Percentiles rank a stretch among this genome's conserved stretches.
Evolutionary conservation across 2,113 vertebrate species (phyloP).

Genomic region (Engraulis encrasicolus): DNA sequence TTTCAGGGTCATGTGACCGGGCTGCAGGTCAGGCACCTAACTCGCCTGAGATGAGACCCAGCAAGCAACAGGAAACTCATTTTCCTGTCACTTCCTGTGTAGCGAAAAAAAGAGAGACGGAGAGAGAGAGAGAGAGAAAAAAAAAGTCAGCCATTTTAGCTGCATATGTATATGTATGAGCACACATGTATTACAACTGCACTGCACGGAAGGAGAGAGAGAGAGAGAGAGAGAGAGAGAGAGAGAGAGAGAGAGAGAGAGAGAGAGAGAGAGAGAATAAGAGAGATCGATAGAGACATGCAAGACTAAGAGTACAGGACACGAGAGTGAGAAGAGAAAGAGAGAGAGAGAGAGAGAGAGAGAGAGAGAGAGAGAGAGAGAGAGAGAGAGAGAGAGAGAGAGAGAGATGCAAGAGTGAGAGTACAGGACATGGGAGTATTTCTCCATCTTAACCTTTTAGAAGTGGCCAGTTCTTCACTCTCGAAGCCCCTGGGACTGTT

Average conservation of each 20-base stretch:
- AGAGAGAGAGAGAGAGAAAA: no score
- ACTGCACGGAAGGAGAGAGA: no score
- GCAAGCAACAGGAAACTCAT: conserved; percentile 30
- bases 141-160: not conserved
- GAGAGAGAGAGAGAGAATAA: not conserved
- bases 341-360: not conserved
- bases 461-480: conserved; percentile 23
- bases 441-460: conserved; percentile 3
- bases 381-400: not conserved
- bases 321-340: not conserved
- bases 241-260: not conserved
- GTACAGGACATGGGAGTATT: conserved; percentile 1
- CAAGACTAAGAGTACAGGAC: not conserved
- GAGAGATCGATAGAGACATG: conserved; percentile 1
- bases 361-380: not conserved
- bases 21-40: conserved; percentile 29
- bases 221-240: not conserved
- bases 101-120: conserved; percentile 16
- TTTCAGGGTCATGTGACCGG: conserved; percentile 12
- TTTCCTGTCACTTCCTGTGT: conserved; percentile 20
- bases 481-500: conserved; percentile 3
- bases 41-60: conserved; percentile 29
- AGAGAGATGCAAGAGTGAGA: not conserved
- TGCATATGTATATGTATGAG: not conserved
- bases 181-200: not conserved